A percentile compares a stretch with the other conserved stretches of the same genome.
These are phyloP conservation scores for Epicauta chinensis DNA, from an alignment of 1,140 invertebrate species.

Conservation along the genomic window DNA sequence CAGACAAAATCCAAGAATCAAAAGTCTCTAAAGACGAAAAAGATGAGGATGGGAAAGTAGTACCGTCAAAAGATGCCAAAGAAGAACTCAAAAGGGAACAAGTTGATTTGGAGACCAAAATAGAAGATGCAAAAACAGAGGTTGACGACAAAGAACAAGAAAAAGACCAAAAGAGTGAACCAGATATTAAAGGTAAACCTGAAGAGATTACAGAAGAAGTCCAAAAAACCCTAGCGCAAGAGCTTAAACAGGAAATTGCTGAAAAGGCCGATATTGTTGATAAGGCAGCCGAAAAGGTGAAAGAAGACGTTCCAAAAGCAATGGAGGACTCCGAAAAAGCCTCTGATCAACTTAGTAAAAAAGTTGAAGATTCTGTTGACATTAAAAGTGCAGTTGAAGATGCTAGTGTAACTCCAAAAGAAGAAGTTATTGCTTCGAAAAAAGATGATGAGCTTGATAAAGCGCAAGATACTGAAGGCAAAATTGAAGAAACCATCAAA, in stretches of 20 bases:
- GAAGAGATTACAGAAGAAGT: constrained; percentile 2
- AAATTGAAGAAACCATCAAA: constrained; percentile 2
- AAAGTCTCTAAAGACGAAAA: constrained; percentile 4
- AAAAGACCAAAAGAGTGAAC: constrained; percentile 2
- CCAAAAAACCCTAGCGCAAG: constrained; percentile 5
- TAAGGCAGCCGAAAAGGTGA: background rate
- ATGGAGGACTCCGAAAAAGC: constrained; percentile 27
- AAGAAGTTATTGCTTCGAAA: constrained; percentile 30
- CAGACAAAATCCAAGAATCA: constrained; percentile 1
- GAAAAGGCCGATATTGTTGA: constrained; percentile 6
- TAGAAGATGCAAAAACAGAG: constrained; percentile 2
- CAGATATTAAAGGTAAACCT: background rate
- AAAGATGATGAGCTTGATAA: constrained; percentile 38
- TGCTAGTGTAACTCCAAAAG: background rate
- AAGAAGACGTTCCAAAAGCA: background rate
- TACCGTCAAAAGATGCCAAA: background rate
- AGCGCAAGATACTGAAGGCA: constrained; percentile 19
- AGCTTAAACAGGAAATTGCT: background rate
- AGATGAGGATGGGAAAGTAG: constrained; percentile 12
- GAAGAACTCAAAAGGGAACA: background rate
- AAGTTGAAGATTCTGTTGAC: constrained; percentile 9
- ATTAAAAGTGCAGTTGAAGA: constrained; percentile 1
- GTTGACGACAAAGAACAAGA: constrained; percentile 2
- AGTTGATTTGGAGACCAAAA: background rate
- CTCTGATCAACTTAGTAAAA: constrained; percentile 14